Percentiles rank a stretch among this genome's conserved stretches.
Evolutionary conservation across 2,888 invertebrate species (phyloP).

Genomic region (Tipula confusa): DNA sequence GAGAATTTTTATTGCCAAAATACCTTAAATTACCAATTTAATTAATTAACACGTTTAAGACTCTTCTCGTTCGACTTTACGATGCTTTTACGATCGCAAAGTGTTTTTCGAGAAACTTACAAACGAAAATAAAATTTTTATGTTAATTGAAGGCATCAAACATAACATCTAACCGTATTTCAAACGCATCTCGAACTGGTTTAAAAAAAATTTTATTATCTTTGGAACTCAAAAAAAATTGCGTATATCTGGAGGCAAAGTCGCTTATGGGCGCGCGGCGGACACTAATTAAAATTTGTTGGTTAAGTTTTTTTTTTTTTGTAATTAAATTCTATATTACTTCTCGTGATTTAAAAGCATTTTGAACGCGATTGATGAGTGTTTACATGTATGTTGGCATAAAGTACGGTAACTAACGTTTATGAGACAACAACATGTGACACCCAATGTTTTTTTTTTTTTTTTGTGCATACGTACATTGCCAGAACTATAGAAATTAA

Average conservation of each 20-base stretch:
- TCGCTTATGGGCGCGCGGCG: neutral
- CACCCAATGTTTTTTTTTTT: too few relatives aligned
- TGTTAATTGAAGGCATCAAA: neutral
- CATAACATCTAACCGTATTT: neutral
- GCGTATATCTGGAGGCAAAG: neutral
- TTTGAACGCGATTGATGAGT: neutral
- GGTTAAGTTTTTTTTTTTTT: neutral
- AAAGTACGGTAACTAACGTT: neutral
- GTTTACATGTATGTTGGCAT: too few relatives aligned
- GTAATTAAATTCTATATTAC: too few relatives aligned
- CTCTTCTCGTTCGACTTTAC: neutral
- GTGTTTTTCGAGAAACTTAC: neutral
- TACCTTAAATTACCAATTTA: neutral
- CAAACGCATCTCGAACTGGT: neutral
- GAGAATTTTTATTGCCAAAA: neutral
- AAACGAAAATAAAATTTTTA: neutral
- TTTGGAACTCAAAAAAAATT: too few relatives aligned
- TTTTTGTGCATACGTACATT: neutral
- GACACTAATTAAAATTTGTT: neutral
- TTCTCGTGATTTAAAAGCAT: neutral
- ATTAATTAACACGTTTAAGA: constrained; percentile 8
- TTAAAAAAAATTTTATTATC: neutral
- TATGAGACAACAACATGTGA: neutral
- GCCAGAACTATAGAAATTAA: neutral
- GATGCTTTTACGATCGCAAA: neutral